Conservation (phyloP, 2,113 vertebrate genomes). For the Leucosticte australis region DNA sequence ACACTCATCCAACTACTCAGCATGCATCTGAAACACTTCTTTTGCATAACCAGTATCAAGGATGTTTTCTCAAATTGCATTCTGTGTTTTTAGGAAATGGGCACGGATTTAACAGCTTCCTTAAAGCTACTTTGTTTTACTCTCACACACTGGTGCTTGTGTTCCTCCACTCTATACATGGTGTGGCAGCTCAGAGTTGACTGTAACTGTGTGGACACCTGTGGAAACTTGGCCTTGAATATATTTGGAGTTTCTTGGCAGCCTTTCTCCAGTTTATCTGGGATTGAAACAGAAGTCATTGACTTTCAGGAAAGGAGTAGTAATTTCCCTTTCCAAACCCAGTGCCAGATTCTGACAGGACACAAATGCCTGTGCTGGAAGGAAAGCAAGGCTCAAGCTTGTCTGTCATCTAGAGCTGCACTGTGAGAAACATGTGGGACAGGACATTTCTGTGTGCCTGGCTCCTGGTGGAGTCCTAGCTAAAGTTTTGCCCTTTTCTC, state of each 20-base stretch:
- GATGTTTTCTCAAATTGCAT: neutral
- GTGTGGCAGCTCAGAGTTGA: neutral
- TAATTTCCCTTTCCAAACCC: slow-evolving; percentile 9
- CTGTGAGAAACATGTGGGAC: neutral
- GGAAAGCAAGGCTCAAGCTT: neutral
- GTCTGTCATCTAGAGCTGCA: neutral
- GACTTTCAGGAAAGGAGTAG: slow-evolving; percentile 17
- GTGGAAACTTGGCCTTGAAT: slow-evolving; percentile 31
- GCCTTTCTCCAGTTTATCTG: slow-evolving; percentile 10
- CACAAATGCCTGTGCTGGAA: neutral
- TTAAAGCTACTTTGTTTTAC: neutral
- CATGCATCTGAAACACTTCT: neutral
- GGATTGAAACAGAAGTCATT: slow-evolving; percentile 6
- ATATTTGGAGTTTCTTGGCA: neutral
- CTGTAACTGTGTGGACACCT: neutral
- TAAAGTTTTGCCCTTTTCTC: neutral
- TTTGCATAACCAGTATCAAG: neutral
- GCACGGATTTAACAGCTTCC: slow-evolving; percentile 7
- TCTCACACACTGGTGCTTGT: neutral
- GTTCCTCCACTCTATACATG: neutral
- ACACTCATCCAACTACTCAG: neutral
- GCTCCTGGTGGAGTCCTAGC: neutral
- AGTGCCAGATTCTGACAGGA: slow-evolving; percentile 7
- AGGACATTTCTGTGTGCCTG: neutral
- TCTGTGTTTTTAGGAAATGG: slow-evolving; percentile 8